phyloP scores from a whole-genome alignment of 2,888 invertebrate species.

The Gari tellinella region DNA sequence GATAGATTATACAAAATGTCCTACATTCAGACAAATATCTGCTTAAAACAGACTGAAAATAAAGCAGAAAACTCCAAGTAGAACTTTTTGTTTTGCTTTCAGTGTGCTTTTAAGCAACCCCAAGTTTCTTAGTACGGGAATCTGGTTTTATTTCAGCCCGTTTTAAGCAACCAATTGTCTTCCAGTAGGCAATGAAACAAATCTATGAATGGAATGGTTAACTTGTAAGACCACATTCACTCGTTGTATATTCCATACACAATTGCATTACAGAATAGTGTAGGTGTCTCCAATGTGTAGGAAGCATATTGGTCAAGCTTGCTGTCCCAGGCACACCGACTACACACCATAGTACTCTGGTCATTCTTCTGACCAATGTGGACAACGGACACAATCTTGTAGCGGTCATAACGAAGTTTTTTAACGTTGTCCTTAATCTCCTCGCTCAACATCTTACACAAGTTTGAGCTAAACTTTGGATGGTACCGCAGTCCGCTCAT shows the following conservation, averaged over 20 bases:
- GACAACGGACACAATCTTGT: conserved; percentile 68
- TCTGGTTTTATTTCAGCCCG: no score
- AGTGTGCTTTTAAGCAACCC: no score
- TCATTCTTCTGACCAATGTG: conserved; percentile 69
- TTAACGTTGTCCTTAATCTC: conserved; percentile 72
- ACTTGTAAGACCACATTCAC: conserved; percentile 18
- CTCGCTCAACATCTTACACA: conserved; percentile 67
- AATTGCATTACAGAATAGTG: conserved; percentile 68
- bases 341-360: conserved; percentile 64
- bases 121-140: no score
- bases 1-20: no score
- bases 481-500: conserved; percentile 66
- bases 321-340: conserved; percentile 71
- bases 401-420: conserved; percentile 66
- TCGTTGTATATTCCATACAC: conserved; percentile 73
- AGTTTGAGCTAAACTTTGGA: conserved; percentile 60
- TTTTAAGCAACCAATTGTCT: no score
- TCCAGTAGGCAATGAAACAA: no score
- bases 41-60: no score
- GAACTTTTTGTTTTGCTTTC: no score
- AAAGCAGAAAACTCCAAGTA: no score
- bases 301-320: conserved; percentile 65
- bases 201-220: no score
- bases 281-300: conserved; percentile 59
- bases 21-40: no score